A percentile compares a stretch with the other conserved stretches of the same genome.
Conservation (phyloP, 1,140 invertebrate genomes). For the Laodelphax striatellus region DNA sequence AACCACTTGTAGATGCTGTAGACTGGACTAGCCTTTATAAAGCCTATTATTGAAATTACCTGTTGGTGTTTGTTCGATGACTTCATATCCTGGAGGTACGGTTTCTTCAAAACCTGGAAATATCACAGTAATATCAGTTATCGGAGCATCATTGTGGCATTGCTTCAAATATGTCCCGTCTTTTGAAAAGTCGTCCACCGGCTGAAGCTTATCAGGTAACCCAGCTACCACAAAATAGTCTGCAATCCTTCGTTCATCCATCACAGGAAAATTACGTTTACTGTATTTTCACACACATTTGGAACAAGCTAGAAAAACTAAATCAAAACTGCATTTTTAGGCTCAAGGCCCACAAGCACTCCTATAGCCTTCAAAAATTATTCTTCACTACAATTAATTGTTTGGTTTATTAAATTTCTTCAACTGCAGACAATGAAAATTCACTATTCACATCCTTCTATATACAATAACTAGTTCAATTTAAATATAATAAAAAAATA, state of each 20-base stretch:
- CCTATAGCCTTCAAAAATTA: neutral
- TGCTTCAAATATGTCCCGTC: slow-evolving; percentile 71
- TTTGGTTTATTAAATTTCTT: neutral
- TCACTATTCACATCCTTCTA: neutral
- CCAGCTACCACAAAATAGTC: slow-evolving; percentile 98
- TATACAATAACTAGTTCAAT: neutral
- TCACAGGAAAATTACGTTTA: slow-evolving; percentile 25
- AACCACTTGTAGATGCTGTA: no score
- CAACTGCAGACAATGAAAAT: neutral
- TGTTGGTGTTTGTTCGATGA: slow-evolving; percentile 76
- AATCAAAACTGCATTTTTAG: neutral
- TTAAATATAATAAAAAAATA: neutral
- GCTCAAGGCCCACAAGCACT: neutral
- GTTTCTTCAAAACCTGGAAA: slow-evolving; percentile 80
- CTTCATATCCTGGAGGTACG: slow-evolving; percentile 64
- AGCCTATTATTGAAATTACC: slow-evolving; percentile 30
- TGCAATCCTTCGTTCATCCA: slow-evolving; percentile 72
- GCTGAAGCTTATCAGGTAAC: slow-evolving; percentile 65
- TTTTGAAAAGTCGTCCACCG: slow-evolving; percentile 66
- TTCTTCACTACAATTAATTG: neutral
- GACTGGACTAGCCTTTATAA: no score
- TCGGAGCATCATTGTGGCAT: slow-evolving; percentile 57
- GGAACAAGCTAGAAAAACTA: neutral
- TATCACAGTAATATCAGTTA: slow-evolving; percentile 87
- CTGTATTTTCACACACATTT: neutral